phyloP scores from a whole-genome alignment of 2,113 vertebrate genomes.

The Salvelinus namaycush region DNA sequence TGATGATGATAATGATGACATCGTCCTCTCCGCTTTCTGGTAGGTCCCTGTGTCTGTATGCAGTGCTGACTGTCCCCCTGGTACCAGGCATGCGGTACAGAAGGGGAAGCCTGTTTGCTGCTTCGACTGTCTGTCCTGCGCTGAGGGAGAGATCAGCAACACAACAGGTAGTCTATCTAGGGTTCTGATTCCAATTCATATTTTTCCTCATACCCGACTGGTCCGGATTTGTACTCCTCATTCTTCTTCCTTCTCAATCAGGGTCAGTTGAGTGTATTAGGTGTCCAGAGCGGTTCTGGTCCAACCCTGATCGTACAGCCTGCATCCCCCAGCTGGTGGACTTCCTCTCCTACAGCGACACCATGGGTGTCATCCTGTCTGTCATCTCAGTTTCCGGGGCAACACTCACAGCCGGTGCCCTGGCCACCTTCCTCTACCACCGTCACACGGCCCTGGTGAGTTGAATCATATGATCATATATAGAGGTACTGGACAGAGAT shows the following conservation, averaged over 20 bases:
- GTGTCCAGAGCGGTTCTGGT: conserved; percentile 59
- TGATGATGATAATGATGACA: not conserved
- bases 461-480: not conserved
- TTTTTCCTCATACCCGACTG: too few species aligned
- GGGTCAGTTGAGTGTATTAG: conserved; percentile 52
- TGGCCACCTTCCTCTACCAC: conserved; percentile 41
- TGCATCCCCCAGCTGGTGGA: conserved; percentile 57
- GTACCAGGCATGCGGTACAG: conserved; percentile 51
- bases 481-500: not conserved
- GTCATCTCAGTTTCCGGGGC: conserved; percentile 50
- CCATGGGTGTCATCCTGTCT: conserved; percentile 50
- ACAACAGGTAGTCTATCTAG: conserved; percentile 32
- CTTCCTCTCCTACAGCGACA: conserved; percentile 55
- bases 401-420: conserved; percentile 41
- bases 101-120: conserved; percentile 61
- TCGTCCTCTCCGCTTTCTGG: not conserved
- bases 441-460: conserved; percentile 45
- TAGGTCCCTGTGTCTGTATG: conserved; percentile 56
- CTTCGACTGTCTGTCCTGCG: conserved; percentile 59
- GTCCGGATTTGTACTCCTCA: not conserved
- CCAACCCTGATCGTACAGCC: conserved; percentile 39
- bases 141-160: conserved; percentile 62
- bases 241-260: conserved; percentile 18
- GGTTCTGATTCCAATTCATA: too few species aligned
- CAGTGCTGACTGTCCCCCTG: conserved; percentile 50